Evolutionary conservation across 1,140 invertebrate genomes (phyloP), one percentile per base, ranked within the genome.

Genomic region (Drosophila pruinosa): DNA sequence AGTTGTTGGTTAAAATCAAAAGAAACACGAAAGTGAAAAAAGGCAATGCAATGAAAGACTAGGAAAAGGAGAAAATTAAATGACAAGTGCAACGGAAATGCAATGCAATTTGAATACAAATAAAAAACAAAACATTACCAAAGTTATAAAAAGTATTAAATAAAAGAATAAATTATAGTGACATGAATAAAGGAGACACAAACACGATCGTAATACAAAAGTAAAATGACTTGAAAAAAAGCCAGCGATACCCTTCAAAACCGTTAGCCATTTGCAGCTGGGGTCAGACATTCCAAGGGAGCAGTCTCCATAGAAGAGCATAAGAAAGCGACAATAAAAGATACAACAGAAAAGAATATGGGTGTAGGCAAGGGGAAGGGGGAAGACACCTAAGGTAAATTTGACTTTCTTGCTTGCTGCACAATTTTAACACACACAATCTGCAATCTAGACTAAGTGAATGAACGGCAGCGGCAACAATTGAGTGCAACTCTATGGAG

Each of bases 401-500:
- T 85, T 86, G 73, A 85, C 73, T 85, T 85, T 80, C 63, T 67
- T 81, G 76, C 64, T 81, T 80, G 80, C 81, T 83, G 81, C 76
- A 76, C 80, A 86, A 85, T 81, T 70, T 81, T 63, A 73, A 67
- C 43, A 48, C 26, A 22, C n/a, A 38, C 56, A 58, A 22, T 73
- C 69, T 65, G 64, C 68, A 85, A 67, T 72, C 47, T 52, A 22
- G 53, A 72, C 53, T 72, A 72, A 72, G 70, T 72, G 70, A 72
- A 61, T 61, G 61, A 71, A 34, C 14, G 36, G 36, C 36, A 71
- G 61, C 36, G 61, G 52, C 61, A 71, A 71, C 61, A 65, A 71
- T 71, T 71, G 70, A 68, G 56, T 72, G 63, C 64, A 72, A 59
- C 80, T 83, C 72, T 67, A 50, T 79, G 63, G 79, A 75, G 72